Evolutionary conservation across 2,797 vertebrate genomes (phyloP).

Genomic region (Oreochromis grahami): DNA sequence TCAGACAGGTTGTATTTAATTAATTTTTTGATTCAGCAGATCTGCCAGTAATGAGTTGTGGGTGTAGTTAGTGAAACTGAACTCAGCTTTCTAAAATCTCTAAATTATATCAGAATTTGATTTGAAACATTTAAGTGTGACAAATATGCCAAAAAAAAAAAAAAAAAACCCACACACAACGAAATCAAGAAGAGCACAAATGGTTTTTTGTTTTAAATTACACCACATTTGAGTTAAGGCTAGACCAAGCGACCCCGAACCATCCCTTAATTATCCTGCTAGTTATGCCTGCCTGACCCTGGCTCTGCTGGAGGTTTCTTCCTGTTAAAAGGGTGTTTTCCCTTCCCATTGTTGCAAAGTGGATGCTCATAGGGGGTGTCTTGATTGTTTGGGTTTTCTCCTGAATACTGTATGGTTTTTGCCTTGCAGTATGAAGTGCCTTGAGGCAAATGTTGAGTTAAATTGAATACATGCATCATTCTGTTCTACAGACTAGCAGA

Average conservation of each 20-base stretch:
- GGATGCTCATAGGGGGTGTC: background rate
- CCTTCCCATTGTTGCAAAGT: background rate
- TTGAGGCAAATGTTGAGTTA: background rate
- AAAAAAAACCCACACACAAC: no score
- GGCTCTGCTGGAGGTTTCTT: background rate
- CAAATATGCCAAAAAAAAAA: background rate
- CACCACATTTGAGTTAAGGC: background rate
- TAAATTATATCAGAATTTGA: background rate
- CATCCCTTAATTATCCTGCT: background rate
- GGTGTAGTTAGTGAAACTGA: background rate
- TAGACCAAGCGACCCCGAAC: background rate
- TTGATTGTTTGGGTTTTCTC: background rate
- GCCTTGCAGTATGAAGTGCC: background rate
- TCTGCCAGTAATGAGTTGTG: background rate
- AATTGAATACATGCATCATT: background rate
- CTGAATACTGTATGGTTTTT: background rate
- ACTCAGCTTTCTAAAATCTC: background rate
- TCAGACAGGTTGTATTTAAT: background rate
- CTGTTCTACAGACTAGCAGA: background rate
- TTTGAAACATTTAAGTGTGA: background rate
- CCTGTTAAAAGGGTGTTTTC: background rate
- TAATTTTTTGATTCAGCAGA: background rate
- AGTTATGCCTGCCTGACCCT: background rate
- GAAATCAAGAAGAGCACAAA: background rate
- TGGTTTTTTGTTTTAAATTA: background rate